Conservation (phyloP, 1,140 invertebrate species). For the Bombus vancouverensis region DNA sequence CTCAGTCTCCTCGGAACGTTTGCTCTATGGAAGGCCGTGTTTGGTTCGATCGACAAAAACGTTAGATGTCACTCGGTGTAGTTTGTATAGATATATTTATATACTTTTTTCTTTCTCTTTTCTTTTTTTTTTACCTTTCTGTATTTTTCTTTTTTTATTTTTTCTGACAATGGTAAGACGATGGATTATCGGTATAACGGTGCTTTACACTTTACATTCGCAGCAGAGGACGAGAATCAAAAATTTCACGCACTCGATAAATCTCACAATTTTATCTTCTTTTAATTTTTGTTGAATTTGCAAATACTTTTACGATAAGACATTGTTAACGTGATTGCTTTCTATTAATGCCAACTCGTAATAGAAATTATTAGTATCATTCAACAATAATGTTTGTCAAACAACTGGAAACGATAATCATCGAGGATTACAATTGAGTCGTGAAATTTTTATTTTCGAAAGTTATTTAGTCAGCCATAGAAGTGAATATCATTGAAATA, state of each 20-base stretch:
- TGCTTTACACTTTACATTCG: slow-evolving; percentile 21
- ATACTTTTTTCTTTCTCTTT: background rate
- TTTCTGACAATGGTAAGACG: slow-evolving; percentile 36
- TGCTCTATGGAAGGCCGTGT: slow-evolving; percentile 65
- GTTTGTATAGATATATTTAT: slow-evolving; percentile 21
- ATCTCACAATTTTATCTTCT: background rate
- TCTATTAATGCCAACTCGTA: background rate
- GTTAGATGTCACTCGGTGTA: background rate
- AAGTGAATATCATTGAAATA: slow-evolving; percentile 9
- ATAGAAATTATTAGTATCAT: too few species aligned
- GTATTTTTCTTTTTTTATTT: background rate
- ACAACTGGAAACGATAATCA: background rate
- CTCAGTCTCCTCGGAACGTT: slow-evolving; percentile 64
- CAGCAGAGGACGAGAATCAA: background rate
- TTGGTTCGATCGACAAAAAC: slow-evolving; percentile 59
- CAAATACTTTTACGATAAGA: background rate
- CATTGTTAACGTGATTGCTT: background rate
- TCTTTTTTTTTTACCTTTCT: background rate
- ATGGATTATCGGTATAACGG: slow-evolving; percentile 28
- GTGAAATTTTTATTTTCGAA: background rate
- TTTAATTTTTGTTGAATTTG: background rate
- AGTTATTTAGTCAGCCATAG: background rate
- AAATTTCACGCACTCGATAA: background rate
- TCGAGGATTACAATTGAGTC: background rate
- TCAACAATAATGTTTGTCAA: too few species aligned